Base-by-base conservation (phyloP, 2,797 vertebrate genomes). In the Schizopygopsis malacanthus region DNA sequence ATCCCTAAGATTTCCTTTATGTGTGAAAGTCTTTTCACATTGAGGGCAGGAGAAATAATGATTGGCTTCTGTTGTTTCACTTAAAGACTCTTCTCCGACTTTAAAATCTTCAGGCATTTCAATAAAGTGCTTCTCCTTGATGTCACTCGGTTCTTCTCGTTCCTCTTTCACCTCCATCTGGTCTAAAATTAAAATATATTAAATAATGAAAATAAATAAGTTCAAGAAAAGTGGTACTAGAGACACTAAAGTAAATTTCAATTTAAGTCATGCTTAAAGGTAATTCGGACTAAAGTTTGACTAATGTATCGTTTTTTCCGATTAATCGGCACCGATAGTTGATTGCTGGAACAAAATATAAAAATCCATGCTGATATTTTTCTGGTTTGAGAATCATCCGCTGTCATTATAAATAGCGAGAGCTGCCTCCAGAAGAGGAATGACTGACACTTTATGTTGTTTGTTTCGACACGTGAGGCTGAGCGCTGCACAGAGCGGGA, bases 1-100 rank as follows among this genome's bases (percentile, higher is more conserved):
- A 76, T 76, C 73, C 47, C 73, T 76, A 76, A 76, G 73, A 10
- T 76, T 76, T 76, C 16, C 73, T 54, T 76, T 76, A 76, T 76
- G 73, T 33, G 73, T 54, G 33, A 77, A 77, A 0, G 50, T 56
- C 73, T 77, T 77, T 37, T 77, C 50, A 56, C 73, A 77, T 1
- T 77, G 73, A 77, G 73, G 73, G 47, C 73, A 77, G 33, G 73
- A 77, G 50, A 77, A 77, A 22, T 1, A 39, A 56, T 39, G 2
- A 13, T 39, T 77, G 28, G 9, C 73, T 76, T 50, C 25, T 33
- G 72, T 50, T 33, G 45, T 75, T 52, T 76, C 73, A 37, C 18
- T 33, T 33, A 22, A 18, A 22, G 28, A 22, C 20, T 39, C 52
- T 76, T 76, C 73, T 54, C 50, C 73, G 54, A 8, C 73, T 37